Percentiles rank a stretch among this genome's conserved stretches.
Conservation (phyloP, 2,797 vertebrate genomes). For the Tapera naevia region DNA sequence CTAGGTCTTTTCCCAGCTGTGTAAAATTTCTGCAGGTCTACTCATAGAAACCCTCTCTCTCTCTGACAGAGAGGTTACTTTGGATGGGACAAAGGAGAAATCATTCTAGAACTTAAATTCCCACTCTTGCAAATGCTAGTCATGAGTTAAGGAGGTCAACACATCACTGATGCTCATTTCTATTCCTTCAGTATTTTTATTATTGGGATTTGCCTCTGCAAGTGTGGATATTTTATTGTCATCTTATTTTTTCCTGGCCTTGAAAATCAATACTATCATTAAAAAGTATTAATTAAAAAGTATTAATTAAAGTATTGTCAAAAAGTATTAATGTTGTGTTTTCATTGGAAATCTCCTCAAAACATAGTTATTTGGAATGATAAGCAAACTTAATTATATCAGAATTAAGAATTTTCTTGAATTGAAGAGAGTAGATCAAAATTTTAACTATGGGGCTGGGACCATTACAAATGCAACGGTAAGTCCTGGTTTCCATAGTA, state of each 20-base stretch:
- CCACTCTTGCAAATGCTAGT: neutral
- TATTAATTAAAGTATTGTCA: neutral
- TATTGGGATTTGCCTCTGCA: neutral
- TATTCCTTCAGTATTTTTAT: neutral
- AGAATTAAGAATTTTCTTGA: neutral
- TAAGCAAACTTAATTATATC: neutral
- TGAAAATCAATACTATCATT: neutral
- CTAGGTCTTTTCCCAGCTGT: neutral
- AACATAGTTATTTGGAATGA: neutral
- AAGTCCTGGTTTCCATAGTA: neutral
- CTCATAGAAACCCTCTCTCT: neutral
- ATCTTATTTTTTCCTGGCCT: neutral
- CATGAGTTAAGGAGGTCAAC: neutral
- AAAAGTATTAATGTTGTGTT: neutral
- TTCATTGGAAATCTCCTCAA: neutral
- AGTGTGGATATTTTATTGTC: neutral
- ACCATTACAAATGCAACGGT: neutral
- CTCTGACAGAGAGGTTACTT: neutral
- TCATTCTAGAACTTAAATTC: neutral
- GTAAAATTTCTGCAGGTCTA: neutral
- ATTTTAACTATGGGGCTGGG: neutral
- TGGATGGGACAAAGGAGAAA: neutral
- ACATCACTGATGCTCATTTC: neutral
- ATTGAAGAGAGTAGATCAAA: neutral
- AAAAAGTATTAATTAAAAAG: neutral